phyloP scores from a whole-genome alignment of 2,888 invertebrate genomes.

The Pantelozetes paolii region DNA sequence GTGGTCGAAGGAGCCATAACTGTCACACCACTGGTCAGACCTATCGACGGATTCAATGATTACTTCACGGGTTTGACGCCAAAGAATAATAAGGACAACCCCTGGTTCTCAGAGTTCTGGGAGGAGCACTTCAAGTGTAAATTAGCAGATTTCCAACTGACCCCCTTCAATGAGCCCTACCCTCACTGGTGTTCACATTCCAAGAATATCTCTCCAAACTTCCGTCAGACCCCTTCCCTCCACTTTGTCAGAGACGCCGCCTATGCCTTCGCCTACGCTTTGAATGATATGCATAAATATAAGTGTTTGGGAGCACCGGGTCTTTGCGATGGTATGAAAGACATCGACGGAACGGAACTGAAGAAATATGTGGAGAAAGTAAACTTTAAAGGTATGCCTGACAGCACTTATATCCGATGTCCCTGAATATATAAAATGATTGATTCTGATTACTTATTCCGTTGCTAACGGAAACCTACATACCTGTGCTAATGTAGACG shows the following conservation, averaged over 20 bases:
- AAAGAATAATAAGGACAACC: conserved; percentile 52
- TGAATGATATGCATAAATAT: conserved; percentile 55
- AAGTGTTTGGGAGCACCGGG: conserved; percentile 53
- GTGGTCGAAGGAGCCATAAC: conserved; percentile 58
- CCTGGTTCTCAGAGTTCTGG: conserved; percentile 59
- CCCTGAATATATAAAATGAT: too few relatives aligned
- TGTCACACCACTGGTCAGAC: conserved; percentile 57
- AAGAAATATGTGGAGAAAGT: conserved; percentile 55
- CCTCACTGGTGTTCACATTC: conserved; percentile 9
- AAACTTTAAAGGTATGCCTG: conserved; percentile 55
- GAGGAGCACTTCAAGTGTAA: conserved; percentile 54
- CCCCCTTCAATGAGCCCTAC: conserved; percentile 43
- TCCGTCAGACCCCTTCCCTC: conserved; percentile 55
- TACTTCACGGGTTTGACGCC: conserved; percentile 55
- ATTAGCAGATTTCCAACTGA: conserved; percentile 40
- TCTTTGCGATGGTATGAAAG: conserved; percentile 53
- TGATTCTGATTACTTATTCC: too few relatives aligned
- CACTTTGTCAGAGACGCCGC: conserved; percentile 59
- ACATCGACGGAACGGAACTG: conserved; percentile 54
- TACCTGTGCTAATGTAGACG: too few relatives aligned
- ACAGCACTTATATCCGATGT: neutral
- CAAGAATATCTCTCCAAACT: conserved; percentile 47
- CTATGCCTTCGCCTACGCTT: conserved; percentile 58
- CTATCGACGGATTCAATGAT: conserved; percentile 56
- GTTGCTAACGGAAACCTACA: too few relatives aligned